Percentiles rank a stretch among this genome's conserved stretches.
phyloP scores from a whole-genome alignment of 2,797 vertebrate species.

The Sardinella longiceps region DNA sequence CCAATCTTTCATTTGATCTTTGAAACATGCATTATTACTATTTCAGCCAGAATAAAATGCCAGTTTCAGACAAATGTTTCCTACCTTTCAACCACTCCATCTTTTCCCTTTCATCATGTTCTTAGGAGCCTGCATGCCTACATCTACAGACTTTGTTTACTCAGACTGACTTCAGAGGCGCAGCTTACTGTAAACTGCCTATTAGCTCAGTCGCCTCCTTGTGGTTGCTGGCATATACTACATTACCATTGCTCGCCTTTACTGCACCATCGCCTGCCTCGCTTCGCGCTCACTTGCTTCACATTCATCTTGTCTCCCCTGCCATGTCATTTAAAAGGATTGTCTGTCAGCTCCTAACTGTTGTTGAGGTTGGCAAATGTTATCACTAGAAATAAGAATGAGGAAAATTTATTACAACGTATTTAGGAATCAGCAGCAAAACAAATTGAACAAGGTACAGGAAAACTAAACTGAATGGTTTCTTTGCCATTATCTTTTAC shows the following conservation, averaged over 20 bases:
- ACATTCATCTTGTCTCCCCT: not conserved
- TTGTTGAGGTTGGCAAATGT: too few species aligned
- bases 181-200: slow-evolving; percentile 19
- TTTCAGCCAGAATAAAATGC: not conserved
- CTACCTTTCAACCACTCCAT: not conserved
- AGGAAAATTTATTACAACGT: too few species aligned
- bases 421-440: too few species aligned
- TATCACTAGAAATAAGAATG: too few species aligned
- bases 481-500: too few species aligned
- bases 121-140: slow-evolving; percentile 19
- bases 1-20: not conserved
- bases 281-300: not conserved
- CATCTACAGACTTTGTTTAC: slow-evolving; percentile 14
- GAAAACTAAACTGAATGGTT: too few species aligned
- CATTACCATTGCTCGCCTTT: not conserved
- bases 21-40: not conserved
- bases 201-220: slow-evolving; percentile 16
- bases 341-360: too few species aligned
- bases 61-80: not conserved
- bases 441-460: too few species aligned
- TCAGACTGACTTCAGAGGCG: not conserved
- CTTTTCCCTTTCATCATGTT: not conserved
- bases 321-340: not conserved
- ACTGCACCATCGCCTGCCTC: not conserved
- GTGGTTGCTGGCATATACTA: not conserved